A percentile compares a stretch with the other conserved stretches of the same genome.
Evolutionary conservation across 1,140 invertebrate species (phyloP).

Genomic region (Leucophenga varia): DNA sequence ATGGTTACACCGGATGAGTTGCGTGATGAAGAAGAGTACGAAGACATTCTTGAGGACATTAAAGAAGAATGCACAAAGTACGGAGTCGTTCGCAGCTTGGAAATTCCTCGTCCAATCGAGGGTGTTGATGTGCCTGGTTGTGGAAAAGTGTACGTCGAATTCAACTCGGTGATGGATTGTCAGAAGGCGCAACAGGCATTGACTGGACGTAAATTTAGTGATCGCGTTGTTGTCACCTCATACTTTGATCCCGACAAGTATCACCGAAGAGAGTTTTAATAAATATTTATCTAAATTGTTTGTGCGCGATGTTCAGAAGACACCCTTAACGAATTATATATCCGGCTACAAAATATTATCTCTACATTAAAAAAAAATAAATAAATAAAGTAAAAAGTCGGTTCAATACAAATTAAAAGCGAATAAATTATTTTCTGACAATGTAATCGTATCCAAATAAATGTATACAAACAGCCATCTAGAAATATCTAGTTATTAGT

Average conservation of each 20-base stretch:
- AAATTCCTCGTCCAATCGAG: conserved; percentile 96
- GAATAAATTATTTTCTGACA: too few relatives aligned
- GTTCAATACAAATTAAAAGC: too few relatives aligned
- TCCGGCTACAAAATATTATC: too few relatives aligned
- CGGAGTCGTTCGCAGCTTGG: conserved; percentile 90
- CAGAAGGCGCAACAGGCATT: conserved; percentile 98
- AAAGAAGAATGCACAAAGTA: conserved; percentile 98
- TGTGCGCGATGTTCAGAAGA: too few relatives aligned
- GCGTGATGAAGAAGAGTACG: conserved; percentile 98
- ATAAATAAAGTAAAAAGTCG: too few relatives aligned
- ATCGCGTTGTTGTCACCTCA: conserved; percentile 97
- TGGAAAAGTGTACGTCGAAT: conserved; percentile 99
- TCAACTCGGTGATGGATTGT: conserved; percentile 93
- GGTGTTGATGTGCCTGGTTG: conserved; percentile 96
- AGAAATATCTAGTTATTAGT: too few relatives aligned
- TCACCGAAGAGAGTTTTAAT: conserved; percentile 96
- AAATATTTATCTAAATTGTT: too few relatives aligned
- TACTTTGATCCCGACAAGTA: conserved; percentile 99
- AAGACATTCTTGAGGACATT: conserved; percentile 98
- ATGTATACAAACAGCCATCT: too few relatives aligned
- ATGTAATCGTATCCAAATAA: too few relatives aligned
- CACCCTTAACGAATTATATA: too few relatives aligned
- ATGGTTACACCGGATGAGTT: conserved; percentile 99
- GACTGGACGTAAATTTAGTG: conserved; percentile 97
- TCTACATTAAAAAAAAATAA: too few relatives aligned